Percentiles rank a stretch among this genome's conserved stretches.
These are phyloP conservation scores for Drosophila limbata DNA, from an alignment of 2,888 invertebrate genomes.

Conservation along the genomic window DNA sequence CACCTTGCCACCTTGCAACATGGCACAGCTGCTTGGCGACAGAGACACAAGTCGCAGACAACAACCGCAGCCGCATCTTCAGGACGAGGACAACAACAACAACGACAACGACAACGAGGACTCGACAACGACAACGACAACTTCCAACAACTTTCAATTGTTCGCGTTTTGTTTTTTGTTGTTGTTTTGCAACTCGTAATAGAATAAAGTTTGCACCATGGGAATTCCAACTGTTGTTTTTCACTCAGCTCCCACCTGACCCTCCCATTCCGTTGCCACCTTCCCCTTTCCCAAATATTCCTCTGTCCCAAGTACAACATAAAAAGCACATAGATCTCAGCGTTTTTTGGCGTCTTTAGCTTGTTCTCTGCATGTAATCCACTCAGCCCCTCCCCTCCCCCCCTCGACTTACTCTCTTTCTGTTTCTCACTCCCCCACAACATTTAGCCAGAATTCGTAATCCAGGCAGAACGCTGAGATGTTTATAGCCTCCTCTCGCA, in stretches of 20 bases:
- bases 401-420: not conserved
- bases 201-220: conserved; percentile 79
- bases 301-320: conserved; percentile 30
- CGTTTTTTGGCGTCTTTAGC: conserved; percentile 3
- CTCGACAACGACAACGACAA: not conserved
- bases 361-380: conserved; percentile 22
- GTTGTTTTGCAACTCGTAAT: conserved; percentile 66
- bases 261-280: not conserved
- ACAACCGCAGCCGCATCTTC: conserved; percentile 51
- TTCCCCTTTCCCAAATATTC: not conserved
- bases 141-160: conserved; percentile 67
- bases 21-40: conserved; percentile 1
- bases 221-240: conserved; percentile 80
- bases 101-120: conserved; percentile 6
- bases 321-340: conserved; percentile 70
- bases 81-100: conserved; percentile 13
- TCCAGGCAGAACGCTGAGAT: conserved; percentile 28
- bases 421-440: conserved; percentile 1
- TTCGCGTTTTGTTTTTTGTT: conserved; percentile 41
- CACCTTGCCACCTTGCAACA: not conserved
- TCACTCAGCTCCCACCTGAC: conserved; percentile 65
- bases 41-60: conserved; percentile 40
- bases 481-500: conserved; percentile 27
- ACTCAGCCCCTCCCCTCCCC: not conserved
- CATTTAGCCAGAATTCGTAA: conserved; percentile 44